Evolutionary conservation across 2,888 invertebrate genomes (phyloP), one percentile per base, ranked within the genome.

Genomic region (Archaeoteleia sp.): DNA sequence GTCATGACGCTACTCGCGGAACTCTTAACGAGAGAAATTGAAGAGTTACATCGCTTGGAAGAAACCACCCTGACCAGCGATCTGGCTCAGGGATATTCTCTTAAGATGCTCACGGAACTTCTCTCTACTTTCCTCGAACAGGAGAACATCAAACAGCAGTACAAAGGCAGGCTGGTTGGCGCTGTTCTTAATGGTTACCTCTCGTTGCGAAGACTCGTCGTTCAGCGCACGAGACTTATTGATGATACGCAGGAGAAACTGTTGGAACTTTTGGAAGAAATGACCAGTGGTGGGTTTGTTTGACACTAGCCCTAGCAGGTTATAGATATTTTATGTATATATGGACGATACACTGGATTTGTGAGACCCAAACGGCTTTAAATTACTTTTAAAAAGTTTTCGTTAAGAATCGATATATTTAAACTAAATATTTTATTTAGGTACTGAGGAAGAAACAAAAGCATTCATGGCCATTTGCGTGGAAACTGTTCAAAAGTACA

Each of bases 401-500:
- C n/a, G n/a, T n/a, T n/a, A n/a, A n/a, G n/a, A n/a, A n/a, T n/a
- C n/a, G n/a, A 20, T 39, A 3, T 20, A 15, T 35, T 15, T 35
- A 35, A 5, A 14, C 17, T 39, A 20, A n/a, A 45, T 48, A 7
- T 55, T 48, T 55, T 58, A 20, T 49, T 1, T 82, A 89, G 95
- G 96, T 5, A 98, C 96, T 0, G 97, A 97, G 85, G 92, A 95
- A 30, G 98, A 98, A 86, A 97, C 97, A 0, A 94, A 95, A 40
- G 95, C 96, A 65, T 98, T 98, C 82, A 98, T 98, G 97, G 92
- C 95, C 7, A 95, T 98, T 15, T 96, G 98, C 82, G 95, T 98
- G 13, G 95, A 97, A 85, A 97, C 98, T 0, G 95, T 98, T 1
- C 93, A 95, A 81, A 95, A 95, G 79, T 95, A 94, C 77, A 95